phyloP scores from a whole-genome alignment of 2,797 vertebrate genomes.

The Platalea minor region DNA sequence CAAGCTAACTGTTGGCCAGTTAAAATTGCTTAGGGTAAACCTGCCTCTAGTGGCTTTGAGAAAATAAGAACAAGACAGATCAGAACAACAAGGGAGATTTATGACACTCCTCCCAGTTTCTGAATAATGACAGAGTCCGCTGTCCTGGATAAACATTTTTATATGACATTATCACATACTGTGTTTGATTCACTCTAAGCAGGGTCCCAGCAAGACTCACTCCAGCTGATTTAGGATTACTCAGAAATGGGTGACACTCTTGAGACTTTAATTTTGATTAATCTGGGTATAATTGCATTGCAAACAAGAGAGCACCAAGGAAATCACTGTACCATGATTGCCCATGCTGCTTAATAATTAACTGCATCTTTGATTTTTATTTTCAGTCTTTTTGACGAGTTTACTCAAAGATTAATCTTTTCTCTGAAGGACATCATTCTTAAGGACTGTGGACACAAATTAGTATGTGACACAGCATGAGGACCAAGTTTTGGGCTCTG shows the following conservation, averaged over 20 bases:
- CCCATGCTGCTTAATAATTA: background rate
- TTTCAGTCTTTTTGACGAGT: background rate
- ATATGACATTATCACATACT: background rate
- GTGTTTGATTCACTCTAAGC: background rate
- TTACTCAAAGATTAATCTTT: background rate
- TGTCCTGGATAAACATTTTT: background rate
- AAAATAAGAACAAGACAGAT: background rate
- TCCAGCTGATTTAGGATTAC: background rate
- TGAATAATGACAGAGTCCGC: background rate
- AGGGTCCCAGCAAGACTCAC: background rate
- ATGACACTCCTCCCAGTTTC: background rate
- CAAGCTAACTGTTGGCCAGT: background rate
- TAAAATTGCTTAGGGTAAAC: background rate
- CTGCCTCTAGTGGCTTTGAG: background rate
- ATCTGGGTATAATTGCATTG: background rate
- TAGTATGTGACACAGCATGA: background rate
- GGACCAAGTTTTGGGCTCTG: background rate
- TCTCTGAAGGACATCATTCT: background rate
- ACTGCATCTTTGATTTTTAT: background rate
- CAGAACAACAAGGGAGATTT: background rate
- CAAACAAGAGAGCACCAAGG: background rate
- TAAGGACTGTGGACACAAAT: background rate
- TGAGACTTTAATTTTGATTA: background rate
- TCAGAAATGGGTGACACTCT: background rate
- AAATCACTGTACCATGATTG: background rate